Base-by-base conservation (phyloP, 2,797 vertebrate genomes). In the Channallabes apus region DNA sequence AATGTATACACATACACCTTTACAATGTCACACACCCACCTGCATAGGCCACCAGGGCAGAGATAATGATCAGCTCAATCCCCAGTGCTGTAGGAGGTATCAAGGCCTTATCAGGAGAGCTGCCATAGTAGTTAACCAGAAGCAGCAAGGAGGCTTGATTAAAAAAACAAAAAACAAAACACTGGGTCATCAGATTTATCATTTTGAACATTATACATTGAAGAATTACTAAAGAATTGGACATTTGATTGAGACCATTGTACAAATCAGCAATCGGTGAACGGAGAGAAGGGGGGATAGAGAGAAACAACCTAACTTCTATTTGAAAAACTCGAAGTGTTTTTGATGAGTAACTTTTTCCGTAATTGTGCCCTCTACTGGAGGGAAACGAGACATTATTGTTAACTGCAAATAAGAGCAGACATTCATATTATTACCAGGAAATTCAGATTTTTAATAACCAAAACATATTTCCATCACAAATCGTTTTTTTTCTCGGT, bases 141-240 rank as follows among this genome's bases (percentile, higher is more conserved):
- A 97, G 93, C 69, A 97, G 80, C 20, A 97, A 94, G 2, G 95
- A 95, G 7, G 97, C 97, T 98, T 67, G 22, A 75, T 58, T n/a
- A n/a, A 35, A 46, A 32, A 58, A 51, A 35, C 0, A 64, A 72
- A 54, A 58, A 35, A 69, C 54, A 32, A 18, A 4, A 38, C 38
- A 35, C 7, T 56, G 5, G 24, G 8, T 46, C 5, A 46, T 54
- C 51, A 29, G 27, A 76, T 29, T 14, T 75, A 46, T 32, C 3
- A 11, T 79, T 18, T 15, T 79, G 0, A n/a, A 2, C 15, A 20
- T 51, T 80, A 27, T 46, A 17, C 38, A 29, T 24, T 77, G 1
- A 78, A n/a, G 1, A 78, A n/a, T 77, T 75, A 17, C 3, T 15
- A 9, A 22, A 20, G 0, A 71, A n/a, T 24, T 46, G 9, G 22